A percentile compares a stretch with the other conserved stretches of the same genome.
phyloP scores from a whole-genome alignment of 1,140 invertebrate genomes.

The Drosophila eugracilis region DNA sequence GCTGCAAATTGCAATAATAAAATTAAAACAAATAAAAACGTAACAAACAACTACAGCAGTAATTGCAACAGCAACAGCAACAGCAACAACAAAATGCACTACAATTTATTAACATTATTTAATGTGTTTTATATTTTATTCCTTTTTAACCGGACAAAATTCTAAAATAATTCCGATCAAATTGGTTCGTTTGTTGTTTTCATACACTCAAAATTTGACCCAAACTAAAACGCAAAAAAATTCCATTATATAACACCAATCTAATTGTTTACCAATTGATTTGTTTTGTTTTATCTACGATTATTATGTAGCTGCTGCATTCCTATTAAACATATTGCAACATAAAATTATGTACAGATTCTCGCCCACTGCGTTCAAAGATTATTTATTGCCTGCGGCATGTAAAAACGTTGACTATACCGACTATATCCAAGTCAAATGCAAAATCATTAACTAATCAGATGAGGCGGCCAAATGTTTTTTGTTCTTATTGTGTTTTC shows the following conservation, averaged over 20 bases:
- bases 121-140: constrained; percentile 40
- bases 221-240: constrained; percentile 32
- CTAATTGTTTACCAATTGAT: constrained; percentile 22
- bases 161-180: constrained; percentile 34
- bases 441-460: constrained; percentile 32
- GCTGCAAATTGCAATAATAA: constrained; percentile 73
- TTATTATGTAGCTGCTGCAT: constrained; percentile 61
- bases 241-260: constrained; percentile 18
- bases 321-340: constrained; percentile 29
- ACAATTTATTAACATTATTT: constrained; percentile 44
- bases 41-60: constrained; percentile 48
- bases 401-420: constrained; percentile 51
- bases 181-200: constrained; percentile 44
- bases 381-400: constrained; percentile 73
- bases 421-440: constrained; percentile 24
- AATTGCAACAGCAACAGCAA: constrained; percentile 60
- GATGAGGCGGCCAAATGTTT: constrained; percentile 12
- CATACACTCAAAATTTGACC: constrained; percentile 21
- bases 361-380: constrained; percentile 64
- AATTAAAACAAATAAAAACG: constrained; percentile 47
- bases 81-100: constrained; percentile 65
- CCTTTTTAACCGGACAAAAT: constrained; percentile 26
- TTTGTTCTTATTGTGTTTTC: constrained; percentile 48
- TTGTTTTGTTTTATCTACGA: constrained; percentile 36
- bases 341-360: constrained; percentile 56